Conservation (phyloP, 64 coral and sea anemone species). For the Orbicella faveolata region DNA sequence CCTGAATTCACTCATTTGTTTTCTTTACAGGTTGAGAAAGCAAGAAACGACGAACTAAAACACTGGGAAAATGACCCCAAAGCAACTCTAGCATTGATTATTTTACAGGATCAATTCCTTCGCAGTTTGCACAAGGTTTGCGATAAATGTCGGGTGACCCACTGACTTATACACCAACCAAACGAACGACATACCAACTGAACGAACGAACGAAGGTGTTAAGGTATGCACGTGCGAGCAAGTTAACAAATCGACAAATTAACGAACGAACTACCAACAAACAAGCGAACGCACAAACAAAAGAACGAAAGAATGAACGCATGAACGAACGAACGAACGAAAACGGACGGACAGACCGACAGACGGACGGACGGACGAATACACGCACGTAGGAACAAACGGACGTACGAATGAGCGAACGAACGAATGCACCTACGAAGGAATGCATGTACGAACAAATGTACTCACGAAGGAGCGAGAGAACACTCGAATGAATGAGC, state of each 20-base stretch:
- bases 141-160: not conserved
- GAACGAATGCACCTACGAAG: no score
- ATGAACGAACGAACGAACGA: not conserved
- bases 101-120: constrained; percentile 85
- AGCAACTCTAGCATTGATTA: constrained; percentile 70
- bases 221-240: not conserved
- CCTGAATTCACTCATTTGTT: not conserved
- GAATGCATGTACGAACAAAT: no score
- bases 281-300: not conserved
- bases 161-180: not conserved
- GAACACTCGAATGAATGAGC: not conserved
- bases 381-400: not conserved
- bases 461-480: not conserved
- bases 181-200: not conserved
- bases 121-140: constrained; percentile 77
- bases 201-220: not conserved
- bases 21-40: constrained; percentile 65
- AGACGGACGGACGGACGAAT: no score
- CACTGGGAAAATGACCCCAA: constrained; percentile 87
- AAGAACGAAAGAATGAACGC: no score
- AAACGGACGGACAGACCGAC: no score
- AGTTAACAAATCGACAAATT: not conserved
- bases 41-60: constrained; percentile 64
- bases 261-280: not conserved
- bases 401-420: not conserved